Conservation (phyloP, 2,797 vertebrate genomes). For the Crax fasciolata region DNA sequence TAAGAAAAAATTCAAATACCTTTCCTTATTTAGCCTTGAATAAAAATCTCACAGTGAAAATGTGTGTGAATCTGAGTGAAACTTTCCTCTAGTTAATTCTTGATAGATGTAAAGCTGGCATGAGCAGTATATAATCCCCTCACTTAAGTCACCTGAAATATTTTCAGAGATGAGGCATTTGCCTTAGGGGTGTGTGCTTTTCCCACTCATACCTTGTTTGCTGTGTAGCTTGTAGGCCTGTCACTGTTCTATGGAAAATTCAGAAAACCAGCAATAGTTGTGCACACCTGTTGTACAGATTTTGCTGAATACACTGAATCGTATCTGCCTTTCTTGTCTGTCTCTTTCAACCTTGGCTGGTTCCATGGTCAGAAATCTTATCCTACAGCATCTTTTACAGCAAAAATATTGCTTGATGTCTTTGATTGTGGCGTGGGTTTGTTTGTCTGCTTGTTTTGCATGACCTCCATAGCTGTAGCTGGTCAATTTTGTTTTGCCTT, state of each 20-base stretch:
- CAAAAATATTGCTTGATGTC: background rate
- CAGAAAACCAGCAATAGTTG: slow-evolving; percentile 39
- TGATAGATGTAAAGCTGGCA: background rate
- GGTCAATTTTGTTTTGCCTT: background rate
- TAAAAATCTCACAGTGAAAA: background rate
- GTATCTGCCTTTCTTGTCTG: background rate
- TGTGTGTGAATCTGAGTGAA: background rate
- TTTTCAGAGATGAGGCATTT: slow-evolving; percentile 33
- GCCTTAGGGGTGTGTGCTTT: background rate
- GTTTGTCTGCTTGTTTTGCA: background rate
- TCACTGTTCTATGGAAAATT: slow-evolving; percentile 56
- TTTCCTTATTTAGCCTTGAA: background rate
- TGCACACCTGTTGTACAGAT: background rate
- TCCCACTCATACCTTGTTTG: slow-evolving; percentile 24
- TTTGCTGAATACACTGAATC: background rate
- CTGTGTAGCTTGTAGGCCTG: slow-evolving; percentile 10
- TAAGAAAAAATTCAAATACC: background rate
- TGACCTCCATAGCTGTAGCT: background rate
- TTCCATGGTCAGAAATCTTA: background rate
- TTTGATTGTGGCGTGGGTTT: background rate
- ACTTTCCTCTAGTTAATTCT: slow-evolving; percentile 24
- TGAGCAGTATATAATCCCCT: background rate
- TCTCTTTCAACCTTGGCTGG: background rate
- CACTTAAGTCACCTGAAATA: slow-evolving; percentile 19
- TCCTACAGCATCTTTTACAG: background rate